A percentile compares a stretch with the other conserved stretches of the same genome.
Conservation (phyloP, 2,113 vertebrate species). For the Sorex araneus region DNA sequence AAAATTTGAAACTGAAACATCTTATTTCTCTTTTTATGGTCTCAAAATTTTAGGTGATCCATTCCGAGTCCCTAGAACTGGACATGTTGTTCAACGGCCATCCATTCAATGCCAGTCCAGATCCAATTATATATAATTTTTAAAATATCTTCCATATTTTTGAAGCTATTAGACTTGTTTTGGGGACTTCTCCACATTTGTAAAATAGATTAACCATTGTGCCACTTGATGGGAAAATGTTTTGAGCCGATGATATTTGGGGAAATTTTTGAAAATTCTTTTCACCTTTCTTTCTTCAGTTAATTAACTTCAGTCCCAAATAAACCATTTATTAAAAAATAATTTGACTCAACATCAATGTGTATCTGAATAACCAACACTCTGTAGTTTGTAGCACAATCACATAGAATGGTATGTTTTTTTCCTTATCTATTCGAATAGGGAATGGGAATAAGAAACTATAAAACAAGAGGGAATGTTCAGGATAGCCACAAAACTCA, state of each 20-base stretch:
- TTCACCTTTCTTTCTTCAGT: constrained; percentile 1
- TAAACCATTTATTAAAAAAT: not conserved
- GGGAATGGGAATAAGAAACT: not conserved
- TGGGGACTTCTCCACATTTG: not conserved
- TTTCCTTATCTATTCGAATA: not conserved
- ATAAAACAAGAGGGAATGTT: not conserved
- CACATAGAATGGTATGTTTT: not conserved
- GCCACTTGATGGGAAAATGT: not conserved
- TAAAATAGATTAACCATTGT: not conserved
- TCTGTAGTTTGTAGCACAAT: not conserved
- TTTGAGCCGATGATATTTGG: not conserved
- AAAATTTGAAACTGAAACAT: not conserved
- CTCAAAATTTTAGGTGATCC: not conserved
- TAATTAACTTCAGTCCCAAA: not conserved
- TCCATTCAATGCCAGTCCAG: not conserved
- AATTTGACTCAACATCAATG: not conserved
- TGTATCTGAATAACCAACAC: too few species aligned
- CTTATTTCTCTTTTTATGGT: not conserved
- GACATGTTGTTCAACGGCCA: not conserved
- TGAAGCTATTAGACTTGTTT: not conserved
- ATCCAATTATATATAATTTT: not conserved
- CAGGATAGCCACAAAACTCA: constrained; percentile 12
- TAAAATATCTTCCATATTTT: not conserved
- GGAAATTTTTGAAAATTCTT: not conserved
- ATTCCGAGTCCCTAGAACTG: not conserved